These are phyloP conservation scores for Sarcophaga peregrina DNA, from an alignment of 1,140 invertebrate species.

Conservation along the genomic window DNA sequence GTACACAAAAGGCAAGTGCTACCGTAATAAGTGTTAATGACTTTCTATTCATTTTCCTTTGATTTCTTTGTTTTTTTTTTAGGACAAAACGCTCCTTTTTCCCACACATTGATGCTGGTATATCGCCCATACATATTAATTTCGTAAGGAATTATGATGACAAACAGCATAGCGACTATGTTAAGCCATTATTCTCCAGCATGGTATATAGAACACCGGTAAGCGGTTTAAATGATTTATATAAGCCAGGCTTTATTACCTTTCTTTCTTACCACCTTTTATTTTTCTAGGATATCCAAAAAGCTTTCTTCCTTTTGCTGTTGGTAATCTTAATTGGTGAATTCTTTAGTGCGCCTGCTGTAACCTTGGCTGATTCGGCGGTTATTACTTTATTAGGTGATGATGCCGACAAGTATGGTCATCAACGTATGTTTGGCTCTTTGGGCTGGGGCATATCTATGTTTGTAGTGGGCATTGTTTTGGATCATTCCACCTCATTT, in stretches of 20 bases:
- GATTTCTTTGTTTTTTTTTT: neutral
- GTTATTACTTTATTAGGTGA: constrained; percentile 92
- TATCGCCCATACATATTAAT: constrained; percentile 80
- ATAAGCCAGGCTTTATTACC: neutral
- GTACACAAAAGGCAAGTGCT: neutral
- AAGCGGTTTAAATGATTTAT: constrained; percentile 46
- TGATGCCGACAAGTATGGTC: constrained; percentile 92
- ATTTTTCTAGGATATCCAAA: constrained; percentile 84
- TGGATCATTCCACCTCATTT: constrained; percentile 95
- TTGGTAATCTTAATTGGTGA: constrained; percentile 95
- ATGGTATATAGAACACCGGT: constrained; percentile 85
- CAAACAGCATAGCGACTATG: constrained; percentile 79
- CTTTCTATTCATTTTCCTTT: neutral
- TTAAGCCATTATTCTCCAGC: constrained; percentile 91
- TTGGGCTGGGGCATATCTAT: constrained; percentile 97
- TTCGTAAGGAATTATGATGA: constrained; percentile 87
- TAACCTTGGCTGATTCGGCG: constrained; percentile 95
- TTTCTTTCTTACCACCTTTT: neutral
- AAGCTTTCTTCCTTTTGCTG: constrained; percentile 94
- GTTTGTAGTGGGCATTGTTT: constrained; percentile 98
- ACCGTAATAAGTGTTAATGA: neutral
- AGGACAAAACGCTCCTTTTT: constrained; percentile 57
- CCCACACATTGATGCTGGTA: constrained; percentile 69
- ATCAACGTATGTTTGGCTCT: constrained; percentile 98
- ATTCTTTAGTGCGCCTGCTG: constrained; percentile 96